Conservation (phyloP, 2,797 vertebrate species). For the Synaphobranchus kaupii region DNA sequence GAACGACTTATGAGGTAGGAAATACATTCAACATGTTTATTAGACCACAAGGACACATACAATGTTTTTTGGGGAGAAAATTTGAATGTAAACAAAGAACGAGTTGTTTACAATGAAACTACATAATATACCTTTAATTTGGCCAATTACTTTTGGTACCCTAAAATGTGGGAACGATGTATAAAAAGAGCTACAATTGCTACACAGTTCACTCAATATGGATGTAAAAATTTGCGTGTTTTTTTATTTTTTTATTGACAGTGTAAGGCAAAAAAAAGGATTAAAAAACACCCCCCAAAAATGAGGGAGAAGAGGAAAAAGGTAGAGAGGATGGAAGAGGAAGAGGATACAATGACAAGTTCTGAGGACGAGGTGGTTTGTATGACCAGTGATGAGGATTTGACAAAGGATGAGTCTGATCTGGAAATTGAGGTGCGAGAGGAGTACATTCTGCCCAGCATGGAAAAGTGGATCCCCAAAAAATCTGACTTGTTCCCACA, state of each 20-base stretch:
- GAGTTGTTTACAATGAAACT: too few species aligned
- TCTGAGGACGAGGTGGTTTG: conserved; percentile 42
- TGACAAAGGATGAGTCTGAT: not conserved
- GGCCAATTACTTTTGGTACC: too few species aligned
- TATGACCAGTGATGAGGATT: conserved; percentile 45
- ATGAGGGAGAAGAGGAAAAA: not conserved
- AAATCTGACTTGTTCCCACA: not conserved
- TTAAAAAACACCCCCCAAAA: not conserved
- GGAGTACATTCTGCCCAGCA: conserved; percentile 54
- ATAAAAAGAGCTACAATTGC: too few species aligned
- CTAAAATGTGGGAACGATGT: too few species aligned
- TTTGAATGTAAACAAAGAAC: too few species aligned
- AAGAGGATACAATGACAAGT: not conserved
- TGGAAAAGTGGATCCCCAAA: conserved; percentile 80
- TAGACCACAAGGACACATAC: too few species aligned
- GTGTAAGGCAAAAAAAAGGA: not conserved
- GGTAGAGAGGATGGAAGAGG: not conserved
- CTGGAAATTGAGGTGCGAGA: not conserved
- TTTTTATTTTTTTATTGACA: not conserved
- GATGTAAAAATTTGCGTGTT: too few species aligned
- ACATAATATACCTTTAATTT: too few species aligned
- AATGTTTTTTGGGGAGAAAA: too few species aligned
- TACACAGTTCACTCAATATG: too few species aligned
- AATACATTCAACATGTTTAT: too few species aligned
- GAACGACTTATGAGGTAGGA: too few species aligned